Evolutionary conservation across 2,797 vertebrate species (phyloP).

Genomic region (Gadopsis bispinosus): DNA sequence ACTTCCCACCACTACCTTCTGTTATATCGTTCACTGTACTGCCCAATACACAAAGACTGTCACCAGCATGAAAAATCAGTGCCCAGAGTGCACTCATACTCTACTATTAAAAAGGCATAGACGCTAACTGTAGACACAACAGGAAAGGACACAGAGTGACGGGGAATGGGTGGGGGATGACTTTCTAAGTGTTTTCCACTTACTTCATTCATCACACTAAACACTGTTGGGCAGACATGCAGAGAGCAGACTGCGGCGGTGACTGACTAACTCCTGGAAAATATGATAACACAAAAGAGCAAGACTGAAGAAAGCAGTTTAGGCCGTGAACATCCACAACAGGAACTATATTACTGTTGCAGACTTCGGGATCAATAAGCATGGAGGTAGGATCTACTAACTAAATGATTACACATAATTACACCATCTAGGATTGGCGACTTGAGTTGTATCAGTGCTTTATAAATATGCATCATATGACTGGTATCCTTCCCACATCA

Average conservation of each 20-base stretch:
- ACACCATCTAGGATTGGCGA: not conserved
- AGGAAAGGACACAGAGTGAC: slow-evolving; percentile 75
- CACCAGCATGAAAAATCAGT: too few relatives aligned
- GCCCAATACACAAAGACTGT: too few relatives aligned
- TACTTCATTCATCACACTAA: slow-evolving; percentile 74
- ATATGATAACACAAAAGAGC: slow-evolving; percentile 55
- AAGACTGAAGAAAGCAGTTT: slow-evolving; percentile 25
- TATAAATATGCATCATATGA: too few relatives aligned
- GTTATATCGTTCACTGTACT: too few relatives aligned
- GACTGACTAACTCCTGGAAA: slow-evolving; percentile 52
- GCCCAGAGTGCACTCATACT: slow-evolving; percentile 11
- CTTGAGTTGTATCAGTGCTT: not conserved
- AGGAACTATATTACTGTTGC: slow-evolving; percentile 27
- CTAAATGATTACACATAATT: not conserved
- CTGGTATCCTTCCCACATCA: not conserved
- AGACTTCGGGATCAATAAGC: slow-evolving; percentile 22
- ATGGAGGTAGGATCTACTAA: slow-evolving; percentile 78
- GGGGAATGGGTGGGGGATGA: slow-evolving; percentile 76
- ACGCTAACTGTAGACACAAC: slow-evolving; percentile 64
- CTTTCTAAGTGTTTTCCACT: slow-evolving; percentile 71
- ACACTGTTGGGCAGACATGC: slow-evolving; percentile 45
- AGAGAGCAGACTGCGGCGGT: slow-evolving; percentile 34
- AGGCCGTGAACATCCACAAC: slow-evolving; percentile 1
- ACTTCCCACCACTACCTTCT: too few relatives aligned
- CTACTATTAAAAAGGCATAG: slow-evolving; percentile 34